Conservation (phyloP, 2,797 vertebrate genomes). For the Tokudaia tokunoshimensis region DNA sequence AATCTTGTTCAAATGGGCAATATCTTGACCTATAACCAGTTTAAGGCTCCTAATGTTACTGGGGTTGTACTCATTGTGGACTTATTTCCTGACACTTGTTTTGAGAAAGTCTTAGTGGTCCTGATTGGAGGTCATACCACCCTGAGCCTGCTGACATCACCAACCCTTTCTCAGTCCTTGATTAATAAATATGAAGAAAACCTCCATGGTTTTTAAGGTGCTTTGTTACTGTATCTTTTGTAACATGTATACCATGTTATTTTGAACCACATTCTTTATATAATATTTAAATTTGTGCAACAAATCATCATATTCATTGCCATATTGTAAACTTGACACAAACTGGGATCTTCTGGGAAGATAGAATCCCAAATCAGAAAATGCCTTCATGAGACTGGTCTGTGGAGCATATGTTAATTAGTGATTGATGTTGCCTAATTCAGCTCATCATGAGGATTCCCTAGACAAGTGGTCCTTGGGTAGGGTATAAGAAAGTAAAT, state of each 20-base stretch:
- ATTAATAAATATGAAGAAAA: background rate
- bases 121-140: background rate
- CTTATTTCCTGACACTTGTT: constrained; percentile 97
- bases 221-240: background rate
- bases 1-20: background rate
- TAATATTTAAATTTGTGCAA: background rate
- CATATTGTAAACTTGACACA: background rate
- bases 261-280: background rate
- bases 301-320: background rate
- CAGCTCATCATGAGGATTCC: too few relatives aligned
- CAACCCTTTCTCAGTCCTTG: background rate
- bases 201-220: background rate
- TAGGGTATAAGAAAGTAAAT: background rate
- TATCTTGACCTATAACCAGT: background rate
- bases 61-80: constrained; percentile 95
- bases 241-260: too few relatives aligned
- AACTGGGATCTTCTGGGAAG: background rate
- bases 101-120: constrained; percentile 96
- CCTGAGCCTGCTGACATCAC: background rate
- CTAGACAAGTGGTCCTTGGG: background rate
- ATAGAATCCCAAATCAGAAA: background rate
- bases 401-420: background rate
- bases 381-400: background rate
- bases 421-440: background rate
- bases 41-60: background rate